Base-by-base conservation (phyloP, 1,140 invertebrate species). In the Lasioglossum baleicum region DNA sequence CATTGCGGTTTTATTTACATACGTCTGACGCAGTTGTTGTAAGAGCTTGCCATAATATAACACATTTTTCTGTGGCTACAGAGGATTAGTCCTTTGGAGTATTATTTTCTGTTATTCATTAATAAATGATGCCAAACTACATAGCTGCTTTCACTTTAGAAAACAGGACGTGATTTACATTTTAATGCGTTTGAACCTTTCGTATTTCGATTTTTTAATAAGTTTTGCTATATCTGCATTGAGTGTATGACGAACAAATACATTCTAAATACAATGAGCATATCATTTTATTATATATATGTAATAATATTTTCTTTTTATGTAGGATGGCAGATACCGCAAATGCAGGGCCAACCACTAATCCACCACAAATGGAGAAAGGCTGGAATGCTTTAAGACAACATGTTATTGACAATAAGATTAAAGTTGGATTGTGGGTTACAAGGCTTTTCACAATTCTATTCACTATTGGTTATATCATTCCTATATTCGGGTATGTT, bases 401-500 rank as follows among this genome's bases (percentile, higher is more conserved):
- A 58, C 96, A 97, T 89, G 93, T 97, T 80, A 93, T 95, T 65
- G 94, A 94, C 65, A 97, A 98, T 90, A 98, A 98, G 94, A 95
- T 98, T 75, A 96, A 97, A 89, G 95, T 96, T 61, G 95, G 95
- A 10, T 92, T 98, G 15, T 98, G 97, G 97, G 93, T 95, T 17
- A 97, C 97, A 22, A 93, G 98, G 87, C 88, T 98, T 22, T 94
- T 97, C 44, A 97, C 97, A 2, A 95, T 99, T 26, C 83, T 98
- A 17, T 98, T 97, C 91, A 96, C 96, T 10, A 91, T 97, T 86
- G 95, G 95, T 88, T 99, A 98, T 93, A 94, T 99, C 53, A 90
- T 99, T 84, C 98, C 98, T 76, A 93, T 98, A 84, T 97, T 98
- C 93, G 97, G 97, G 97, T 98, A 94, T 95, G 95, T 94, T 67